Evolutionary conservation across 2,888 invertebrate species (phyloP), one percentile per base, ranked within the genome.

Genomic region (Ephialtes manifestator): DNA sequence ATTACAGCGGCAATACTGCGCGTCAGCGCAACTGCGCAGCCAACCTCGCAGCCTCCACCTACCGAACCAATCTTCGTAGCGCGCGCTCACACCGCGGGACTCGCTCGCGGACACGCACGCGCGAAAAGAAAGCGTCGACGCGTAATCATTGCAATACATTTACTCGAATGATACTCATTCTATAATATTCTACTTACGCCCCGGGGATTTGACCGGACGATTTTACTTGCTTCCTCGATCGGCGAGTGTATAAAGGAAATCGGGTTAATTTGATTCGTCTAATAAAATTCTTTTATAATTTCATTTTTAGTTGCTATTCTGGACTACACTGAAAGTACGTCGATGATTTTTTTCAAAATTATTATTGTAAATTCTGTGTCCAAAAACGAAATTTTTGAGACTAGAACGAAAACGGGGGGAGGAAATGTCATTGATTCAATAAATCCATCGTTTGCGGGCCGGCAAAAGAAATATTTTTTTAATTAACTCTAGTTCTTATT

Each of bases 121-220:
- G 84, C 84, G 84, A 87, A 87, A 88, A 80, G 84, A 87, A 87
- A 87, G 85, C 88, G 88, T 84, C 85, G 87, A 86, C 87, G 88
- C 88, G 87, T 89, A 89, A 88, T 90, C 89, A 88, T 84, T 83
- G 87, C 88, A 85, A 89, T 88, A 81, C 88, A 87, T 88, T 87
- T 68, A 43, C 46, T 48, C 24, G 65, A 67, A 60, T 53, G 39
- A 60, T 75, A 24, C 65, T 53, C 60, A 82, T 84, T 72, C 67
- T 77, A 46, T 53, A 46, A 85, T 87, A 75, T 72, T 51, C 63
- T 78, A 63, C 31, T 80, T 72, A 68, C 43, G 31, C 18, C 63
- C 18, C 10, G 15, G 60, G 28, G n/a, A 35, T 55, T 20, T 24
- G 58, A 28, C 3, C 0, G 63, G 4, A 4, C 0, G 39, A 35